Evolutionary conservation across 2,888 invertebrate genomes (phyloP), one percentile per base, ranked within the genome.

Genomic region (Cheilosia vernalis): DNA sequence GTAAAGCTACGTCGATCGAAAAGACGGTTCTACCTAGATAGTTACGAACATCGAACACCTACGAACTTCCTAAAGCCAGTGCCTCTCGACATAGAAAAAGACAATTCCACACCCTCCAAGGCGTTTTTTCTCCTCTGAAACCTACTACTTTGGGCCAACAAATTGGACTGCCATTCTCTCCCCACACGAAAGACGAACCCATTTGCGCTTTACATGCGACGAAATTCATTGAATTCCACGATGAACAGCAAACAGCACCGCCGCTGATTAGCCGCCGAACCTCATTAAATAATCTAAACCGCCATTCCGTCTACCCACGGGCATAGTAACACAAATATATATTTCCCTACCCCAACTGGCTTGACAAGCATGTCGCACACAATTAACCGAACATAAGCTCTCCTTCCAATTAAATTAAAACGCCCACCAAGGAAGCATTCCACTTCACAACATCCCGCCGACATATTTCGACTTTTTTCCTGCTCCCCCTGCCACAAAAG

Each of bases 361-460:
- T 63, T 63, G 79, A 79, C 79, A 80, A 70, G 69, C 84, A 72
- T 66, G 80, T 81, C 85, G 85, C 85, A 66, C 76, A 77, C 85
- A 85, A 81, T 81, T 85, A 77, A 72, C 81, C 67, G 61, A 81
- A 76, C 81, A 80, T 76, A 77, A 61, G 80, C 81, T 85, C 67
- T 80, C 66, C 70, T 67, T 63, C 27, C 81, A 85, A 76, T 85
- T 77, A 72, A 61, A 67, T 55, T 61, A 80, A 72, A 44, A 85
- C 85, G 85, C 85, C 85, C 81, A 80, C 80, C 73, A 64, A 63
- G 80, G 80, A 66, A 70, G 76, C 80, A 64, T 72, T 72, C 60
- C 79, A 51, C 67, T 55, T 19, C 47, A 17, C 56, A 73, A 51
- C 66, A 58, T 64, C 55, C 60, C 47, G 70, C 33, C 9, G 27